phyloP scores from a whole-genome alignment of 2,113 vertebrate species.

The Ageneiosus marmoratus region DNA sequence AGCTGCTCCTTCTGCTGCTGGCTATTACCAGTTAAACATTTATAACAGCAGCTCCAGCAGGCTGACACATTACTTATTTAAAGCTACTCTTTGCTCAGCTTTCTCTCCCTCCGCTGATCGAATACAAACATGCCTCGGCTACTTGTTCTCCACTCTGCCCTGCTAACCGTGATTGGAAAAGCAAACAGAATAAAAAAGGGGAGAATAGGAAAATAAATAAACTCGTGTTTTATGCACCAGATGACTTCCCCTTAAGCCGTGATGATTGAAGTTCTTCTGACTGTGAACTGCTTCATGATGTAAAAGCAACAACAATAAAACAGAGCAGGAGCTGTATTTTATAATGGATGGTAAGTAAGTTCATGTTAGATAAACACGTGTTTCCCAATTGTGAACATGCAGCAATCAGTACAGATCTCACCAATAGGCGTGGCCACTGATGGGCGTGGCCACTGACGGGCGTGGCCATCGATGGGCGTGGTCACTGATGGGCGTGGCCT shows the following conservation, averaged over 20 bases:
- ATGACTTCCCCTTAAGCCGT: background rate
- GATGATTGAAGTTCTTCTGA: background rate
- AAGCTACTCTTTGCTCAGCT: slow-evolving; percentile 10
- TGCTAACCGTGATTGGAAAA: slow-evolving; percentile 12
- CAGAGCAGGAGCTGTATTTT: too few relatives aligned
- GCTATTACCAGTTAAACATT: slow-evolving; percentile 24
- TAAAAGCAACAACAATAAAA: too few relatives aligned
- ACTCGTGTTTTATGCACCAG: background rate
- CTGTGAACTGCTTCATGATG: too few relatives aligned
- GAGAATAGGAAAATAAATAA: too few relatives aligned
- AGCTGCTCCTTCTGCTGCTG: slow-evolving; percentile 7
- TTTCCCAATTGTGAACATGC: too few relatives aligned
- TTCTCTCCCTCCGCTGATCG: background rate
- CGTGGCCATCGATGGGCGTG: too few relatives aligned
- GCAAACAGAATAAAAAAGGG: background rate
- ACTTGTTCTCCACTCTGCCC: slow-evolving; percentile 14
- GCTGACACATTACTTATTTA: slow-evolving; percentile 35
- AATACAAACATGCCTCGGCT: slow-evolving; percentile 16
- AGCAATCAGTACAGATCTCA: too few relatives aligned
- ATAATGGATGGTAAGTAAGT: too few relatives aligned
- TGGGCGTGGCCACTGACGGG: too few relatives aligned
- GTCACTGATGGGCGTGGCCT: too few relatives aligned
- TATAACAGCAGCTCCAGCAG: slow-evolving; percentile 24
- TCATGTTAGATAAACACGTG: too few relatives aligned
- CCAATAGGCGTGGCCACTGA: too few relatives aligned